Conservation (phyloP, 2,888 invertebrate species). For the Sclerodermus sp. region DNA sequence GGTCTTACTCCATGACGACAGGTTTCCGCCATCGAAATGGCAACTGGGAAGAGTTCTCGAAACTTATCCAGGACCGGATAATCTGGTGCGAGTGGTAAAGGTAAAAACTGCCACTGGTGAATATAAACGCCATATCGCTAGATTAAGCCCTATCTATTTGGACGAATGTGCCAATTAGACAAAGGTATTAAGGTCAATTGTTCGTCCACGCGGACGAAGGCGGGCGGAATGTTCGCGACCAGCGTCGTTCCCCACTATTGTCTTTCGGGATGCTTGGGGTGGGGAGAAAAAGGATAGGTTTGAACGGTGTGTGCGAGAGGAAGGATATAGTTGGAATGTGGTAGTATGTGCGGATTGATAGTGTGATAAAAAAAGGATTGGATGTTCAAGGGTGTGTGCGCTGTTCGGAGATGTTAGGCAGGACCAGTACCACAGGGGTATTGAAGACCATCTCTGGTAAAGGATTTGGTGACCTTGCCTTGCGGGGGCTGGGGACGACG, state of each 20-base stretch:
- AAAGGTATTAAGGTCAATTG: neutral
- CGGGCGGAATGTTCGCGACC: neutral
- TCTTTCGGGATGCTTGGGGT: no score
- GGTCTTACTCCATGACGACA: neutral
- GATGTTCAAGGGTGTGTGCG: no score
- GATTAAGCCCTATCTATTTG: neutral
- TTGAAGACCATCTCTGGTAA: no score
- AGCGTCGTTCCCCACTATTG: neutral
- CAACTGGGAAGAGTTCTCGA: neutral
- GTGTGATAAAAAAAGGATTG: no score
- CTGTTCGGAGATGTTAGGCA: no score
- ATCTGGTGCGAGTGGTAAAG: neutral
- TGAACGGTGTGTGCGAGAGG: no score
- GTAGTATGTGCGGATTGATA: no score
- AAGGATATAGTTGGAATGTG: no score
- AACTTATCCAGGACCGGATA: neutral
- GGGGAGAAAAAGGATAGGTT: no score
- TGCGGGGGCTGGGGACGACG: no score
- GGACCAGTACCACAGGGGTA: no score
- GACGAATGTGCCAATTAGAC: neutral
- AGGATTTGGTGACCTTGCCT: no score
- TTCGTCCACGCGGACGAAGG: neutral
- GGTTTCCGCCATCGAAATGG: neutral
- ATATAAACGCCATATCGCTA: neutral
- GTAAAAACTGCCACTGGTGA: neutral